phyloP scores from a whole-genome alignment of 2,888 invertebrate genomes.

The Oscheius onirici region DNA sequence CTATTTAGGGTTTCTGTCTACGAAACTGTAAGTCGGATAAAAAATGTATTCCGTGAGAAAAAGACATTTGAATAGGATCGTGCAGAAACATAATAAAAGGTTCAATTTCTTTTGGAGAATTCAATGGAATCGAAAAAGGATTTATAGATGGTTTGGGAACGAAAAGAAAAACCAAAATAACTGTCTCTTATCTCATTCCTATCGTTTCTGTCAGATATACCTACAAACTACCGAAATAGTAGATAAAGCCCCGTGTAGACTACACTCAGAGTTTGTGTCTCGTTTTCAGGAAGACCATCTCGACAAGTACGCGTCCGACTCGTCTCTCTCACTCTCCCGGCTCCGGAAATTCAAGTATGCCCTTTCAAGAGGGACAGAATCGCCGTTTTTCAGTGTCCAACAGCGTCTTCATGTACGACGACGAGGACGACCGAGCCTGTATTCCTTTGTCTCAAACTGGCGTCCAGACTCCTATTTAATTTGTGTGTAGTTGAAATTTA shows the following conservation, averaged over 20 bases:
- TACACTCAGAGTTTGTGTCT: not conserved
- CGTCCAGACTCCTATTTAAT: slow-evolving; percentile 63
- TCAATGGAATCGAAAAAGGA: no score
- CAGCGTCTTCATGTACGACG: slow-evolving; percentile 40
- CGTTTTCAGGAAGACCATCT: slow-evolving; percentile 51
- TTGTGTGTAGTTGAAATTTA: not conserved
- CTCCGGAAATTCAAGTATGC: slow-evolving; percentile 25
- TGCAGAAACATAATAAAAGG: no score
- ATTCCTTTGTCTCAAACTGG: slow-evolving; percentile 59
- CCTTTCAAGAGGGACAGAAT: not conserved
- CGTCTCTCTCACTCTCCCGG: slow-evolving; percentile 34
- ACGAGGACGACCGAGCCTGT: slow-evolving; percentile 56
- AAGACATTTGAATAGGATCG: no score
- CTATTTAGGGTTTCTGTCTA: no score
- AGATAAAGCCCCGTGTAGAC: not conserved
- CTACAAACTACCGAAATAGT: not conserved
- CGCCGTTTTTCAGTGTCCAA: slow-evolving; percentile 21
- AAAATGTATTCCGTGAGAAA: no score
- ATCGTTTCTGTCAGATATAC: not conserved
- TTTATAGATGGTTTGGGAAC: not conserved
- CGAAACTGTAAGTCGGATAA: no score
- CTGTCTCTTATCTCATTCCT: not conserved
- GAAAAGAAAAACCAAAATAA: not conserved
- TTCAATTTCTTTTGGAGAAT: no score
- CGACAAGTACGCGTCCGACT: slow-evolving; percentile 40